Evolutionary conservation across 1,140 invertebrate species (phyloP).

Genomic region (Brachionus sp.): DNA sequence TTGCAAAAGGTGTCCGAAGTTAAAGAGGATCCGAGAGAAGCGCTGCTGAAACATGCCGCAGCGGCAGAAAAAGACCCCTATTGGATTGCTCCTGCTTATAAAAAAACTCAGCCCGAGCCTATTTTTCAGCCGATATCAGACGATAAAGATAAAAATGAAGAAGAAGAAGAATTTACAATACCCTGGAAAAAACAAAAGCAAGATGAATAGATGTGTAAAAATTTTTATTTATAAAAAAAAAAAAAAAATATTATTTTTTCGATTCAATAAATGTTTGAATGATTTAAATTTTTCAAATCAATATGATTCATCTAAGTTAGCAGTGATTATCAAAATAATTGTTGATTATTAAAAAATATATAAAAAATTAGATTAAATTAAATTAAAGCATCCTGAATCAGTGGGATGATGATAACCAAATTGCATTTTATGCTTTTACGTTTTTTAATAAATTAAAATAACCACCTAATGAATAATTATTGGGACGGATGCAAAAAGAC

Average conservation of each 20-base stretch:
- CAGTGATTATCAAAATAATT: no score
- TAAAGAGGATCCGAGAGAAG: slow-evolving; percentile 91
- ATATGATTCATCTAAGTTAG: no score
- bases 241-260: no score
- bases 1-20: slow-evolving; percentile 82
- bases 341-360: no score
- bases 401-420: no score
- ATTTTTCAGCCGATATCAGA: slow-evolving; percentile 63
- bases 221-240: neutral
- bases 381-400: no score
- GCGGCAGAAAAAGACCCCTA: slow-evolving; percentile 94
- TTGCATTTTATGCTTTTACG: no score
- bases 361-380: no score
- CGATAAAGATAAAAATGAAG: slow-evolving; percentile 27
- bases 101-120: slow-evolving; percentile 68
- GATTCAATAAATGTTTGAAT: neutral
- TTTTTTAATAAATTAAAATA: no score
- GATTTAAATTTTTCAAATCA: neutral
- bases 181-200: slow-evolving; percentile 34
- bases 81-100: slow-evolving; percentile 87
- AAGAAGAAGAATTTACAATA: neutral
- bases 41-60: slow-evolving; percentile 92
- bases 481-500: no score
- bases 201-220: slow-evolving; percentile 4
- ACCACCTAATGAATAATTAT: no score